Percentiles rank a stretch among this genome's conserved stretches.
Conservation (phyloP, 92 coral and sea anemone genomes). For the Desmophyllum pertusum region DNA sequence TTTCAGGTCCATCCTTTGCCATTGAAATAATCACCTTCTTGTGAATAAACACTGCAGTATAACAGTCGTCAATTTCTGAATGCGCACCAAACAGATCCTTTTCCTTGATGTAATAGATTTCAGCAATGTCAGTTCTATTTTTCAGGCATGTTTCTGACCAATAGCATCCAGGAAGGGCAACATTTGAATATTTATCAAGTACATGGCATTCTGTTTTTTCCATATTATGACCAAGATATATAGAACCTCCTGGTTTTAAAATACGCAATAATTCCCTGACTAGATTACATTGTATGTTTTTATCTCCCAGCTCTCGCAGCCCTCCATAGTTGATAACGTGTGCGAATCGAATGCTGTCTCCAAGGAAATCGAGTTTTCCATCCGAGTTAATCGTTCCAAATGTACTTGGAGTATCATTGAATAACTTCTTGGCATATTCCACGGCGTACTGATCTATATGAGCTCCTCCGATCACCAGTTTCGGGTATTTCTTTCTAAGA, state of each 20-base stretch:
- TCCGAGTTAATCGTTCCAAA: slow-evolving; percentile 60
- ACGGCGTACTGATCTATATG: slow-evolving; percentile 86
- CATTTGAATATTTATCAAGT: slow-evolving; percentile 57
- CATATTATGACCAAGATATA: slow-evolving; percentile 88
- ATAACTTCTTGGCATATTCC: slow-evolving; percentile 86
- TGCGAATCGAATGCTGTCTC: slow-evolving; percentile 4
- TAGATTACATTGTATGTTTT: slow-evolving; percentile 66
- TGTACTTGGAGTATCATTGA: slow-evolving; percentile 74
- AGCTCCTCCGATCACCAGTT: slow-evolving; percentile 79
- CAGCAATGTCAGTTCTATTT: slow-evolving; percentile 68
- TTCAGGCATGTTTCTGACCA: slow-evolving; percentile 82
- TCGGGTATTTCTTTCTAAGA: slow-evolving; percentile 68
- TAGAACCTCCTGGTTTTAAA: slow-evolving; percentile 86
- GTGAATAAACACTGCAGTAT: slow-evolving; percentile 89
- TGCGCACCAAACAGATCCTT: slow-evolving; percentile 76
- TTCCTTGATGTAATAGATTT: slow-evolving; percentile 86
- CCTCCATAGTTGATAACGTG: slow-evolving; percentile 95
- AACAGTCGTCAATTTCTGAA: slow-evolving; percentile 72
- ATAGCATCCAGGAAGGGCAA: slow-evolving; percentile 74
- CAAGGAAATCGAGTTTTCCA: slow-evolving; percentile 35
- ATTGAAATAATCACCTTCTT: slow-evolving; percentile 64
- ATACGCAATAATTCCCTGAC: slow-evolving; percentile 76
- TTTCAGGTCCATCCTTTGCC: slow-evolving; percentile 38
- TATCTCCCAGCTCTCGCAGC: slow-evolving; percentile 61
- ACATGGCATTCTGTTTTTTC: slow-evolving; percentile 76